Conservation (phyloP, 1,140 invertebrate species). For the Anastrepha ludens region DNA sequence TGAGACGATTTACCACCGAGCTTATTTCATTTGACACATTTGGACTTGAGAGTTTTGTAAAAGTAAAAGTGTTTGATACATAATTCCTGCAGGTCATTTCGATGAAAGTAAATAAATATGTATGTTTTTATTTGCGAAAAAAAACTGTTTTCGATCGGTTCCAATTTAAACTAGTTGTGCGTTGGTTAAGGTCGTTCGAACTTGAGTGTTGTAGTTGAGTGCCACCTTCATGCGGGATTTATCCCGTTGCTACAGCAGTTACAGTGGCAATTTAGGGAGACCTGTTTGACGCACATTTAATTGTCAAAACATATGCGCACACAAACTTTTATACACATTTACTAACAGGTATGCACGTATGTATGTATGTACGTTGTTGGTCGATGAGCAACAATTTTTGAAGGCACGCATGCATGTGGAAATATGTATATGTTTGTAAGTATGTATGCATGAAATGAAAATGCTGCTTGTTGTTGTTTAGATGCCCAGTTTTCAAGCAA, state of each 20-base stretch:
- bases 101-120: no score
- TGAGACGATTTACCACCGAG: no score
- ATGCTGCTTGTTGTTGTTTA: no score
- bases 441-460: no score
- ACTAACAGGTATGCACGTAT: no score
- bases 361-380: background rate
- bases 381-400: constrained; percentile 2
- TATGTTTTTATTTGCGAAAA: background rate
- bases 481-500: background rate
- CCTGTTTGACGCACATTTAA: background rate
- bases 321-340: background rate
- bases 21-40: no score
- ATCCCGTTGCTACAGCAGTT: constrained; percentile 20
- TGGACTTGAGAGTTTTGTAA: no score
- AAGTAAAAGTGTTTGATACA: no score
- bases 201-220: background rate
- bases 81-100: no score
- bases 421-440: background rate
- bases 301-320: background rate
- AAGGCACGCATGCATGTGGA: background rate
- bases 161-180: background rate
- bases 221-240: background rate
- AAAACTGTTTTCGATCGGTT: background rate
- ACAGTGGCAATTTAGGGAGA: background rate
- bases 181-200: constrained; percentile 12